Percentiles rank a stretch among this genome's conserved stretches.
These are phyloP conservation scores for Sinella curviseta DNA, from an alignment of 1,140 invertebrate species.

Conservation along the genomic window DNA sequence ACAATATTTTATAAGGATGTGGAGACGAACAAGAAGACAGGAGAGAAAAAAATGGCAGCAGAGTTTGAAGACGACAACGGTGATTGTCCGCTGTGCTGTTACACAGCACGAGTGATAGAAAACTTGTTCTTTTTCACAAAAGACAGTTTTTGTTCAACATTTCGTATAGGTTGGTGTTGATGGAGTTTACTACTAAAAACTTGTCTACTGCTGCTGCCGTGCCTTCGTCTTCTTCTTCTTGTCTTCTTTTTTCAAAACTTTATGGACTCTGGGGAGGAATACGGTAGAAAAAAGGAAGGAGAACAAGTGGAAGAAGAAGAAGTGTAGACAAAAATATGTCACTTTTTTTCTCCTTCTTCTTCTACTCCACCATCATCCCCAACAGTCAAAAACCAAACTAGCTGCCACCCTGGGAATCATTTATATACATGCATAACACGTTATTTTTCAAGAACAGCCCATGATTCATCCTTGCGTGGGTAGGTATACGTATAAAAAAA, in stretches of 20 bases:
- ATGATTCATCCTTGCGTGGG: background rate
- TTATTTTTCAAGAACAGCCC: background rate
- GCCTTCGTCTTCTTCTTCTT: background rate
- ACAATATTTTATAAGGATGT: background rate
- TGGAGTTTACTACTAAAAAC: background rate
- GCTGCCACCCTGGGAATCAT: slow-evolving; percentile 2
- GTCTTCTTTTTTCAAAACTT: background rate
- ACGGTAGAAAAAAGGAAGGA: background rate
- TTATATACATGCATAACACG: background rate
- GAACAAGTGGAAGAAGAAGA: background rate
- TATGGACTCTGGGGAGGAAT: slow-evolving; percentile 15
- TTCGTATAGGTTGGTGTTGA: background rate
- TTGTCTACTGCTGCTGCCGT: background rate
- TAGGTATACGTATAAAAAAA: background rate
- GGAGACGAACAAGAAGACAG: background rate
- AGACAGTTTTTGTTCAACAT: background rate
- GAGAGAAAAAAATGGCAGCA: background rate
- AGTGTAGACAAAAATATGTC: slow-evolving; percentile 14
- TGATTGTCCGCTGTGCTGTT: background rate
- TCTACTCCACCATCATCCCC: background rate
- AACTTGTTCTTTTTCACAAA: slow-evolving; percentile 1
- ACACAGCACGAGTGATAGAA: slow-evolving; percentile 5
- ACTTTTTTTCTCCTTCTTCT: background rate
- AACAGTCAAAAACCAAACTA: background rate
- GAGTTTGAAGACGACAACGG: background rate